Evolutionary conservation across 2,888 invertebrate genomes (phyloP), one percentile per base, ranked within the genome.

Genomic region (Coenonympha glycerion): DNA sequence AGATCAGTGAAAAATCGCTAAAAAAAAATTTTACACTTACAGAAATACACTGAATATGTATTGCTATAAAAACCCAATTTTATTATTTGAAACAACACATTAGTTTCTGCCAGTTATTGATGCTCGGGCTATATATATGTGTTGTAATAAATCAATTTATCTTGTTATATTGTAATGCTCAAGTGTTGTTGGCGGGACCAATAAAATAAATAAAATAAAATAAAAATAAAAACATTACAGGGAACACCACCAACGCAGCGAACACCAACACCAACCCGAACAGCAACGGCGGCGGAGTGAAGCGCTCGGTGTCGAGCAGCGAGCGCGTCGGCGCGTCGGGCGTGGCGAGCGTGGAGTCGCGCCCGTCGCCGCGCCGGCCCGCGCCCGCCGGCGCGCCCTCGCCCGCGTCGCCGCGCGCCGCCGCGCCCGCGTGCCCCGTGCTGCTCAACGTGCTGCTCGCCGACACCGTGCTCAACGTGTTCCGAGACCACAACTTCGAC

Each of bases 401-500:
- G 92, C 76, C 81, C 42, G 16, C 80, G 93, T 50, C 91, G 91
- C 52, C 44, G 64, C 62, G 70, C 56, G 60, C 71, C 45, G 58
- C 68, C 21, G 66, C 66, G 55, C 77, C 95, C 74, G 96, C 96
- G 9, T 95, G 96, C 82, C 95, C 97, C 57, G 90, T 98, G 56
- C 89, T 96, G 57, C 93, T 98, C 47, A 97, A 96, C 78, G 91
- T 97, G 62, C 87, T 96, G 59, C 89, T 98, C 8, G 95, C 96
- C 11, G 99, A 99, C 79, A 98, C 99, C 1, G 93, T 97, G 61
- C 90, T 99, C 67, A 98, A 99, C 81, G 92, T 99, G 52, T 99
- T 98, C 88, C 90, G 97, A 40, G 99, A 99, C 82, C 97, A 98
- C 81, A 98, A 98, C 83, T 99, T 99, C 76, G 98, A 95, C 66